Evolutionary conservation across 2,113 vertebrate species (phyloP).

Genomic region (Galeopterus variegatus): DNA sequence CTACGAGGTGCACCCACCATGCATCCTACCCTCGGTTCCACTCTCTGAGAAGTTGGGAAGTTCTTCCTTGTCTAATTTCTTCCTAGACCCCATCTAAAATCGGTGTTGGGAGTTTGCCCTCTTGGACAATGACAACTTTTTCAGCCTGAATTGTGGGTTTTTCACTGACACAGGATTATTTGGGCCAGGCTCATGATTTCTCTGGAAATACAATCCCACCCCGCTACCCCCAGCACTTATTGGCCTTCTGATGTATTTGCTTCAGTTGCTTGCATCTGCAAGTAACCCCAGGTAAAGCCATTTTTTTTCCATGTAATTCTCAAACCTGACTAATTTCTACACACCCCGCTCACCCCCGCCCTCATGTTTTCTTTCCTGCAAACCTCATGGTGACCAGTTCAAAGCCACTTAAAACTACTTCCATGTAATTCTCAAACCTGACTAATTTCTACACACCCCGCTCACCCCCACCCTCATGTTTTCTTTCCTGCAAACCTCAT

Average conservation of each 20-base stretch:
- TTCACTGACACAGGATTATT: background rate
- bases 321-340: background rate
- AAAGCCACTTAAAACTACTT: background rate
- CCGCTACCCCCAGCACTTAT: no score
- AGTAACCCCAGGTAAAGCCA: background rate
- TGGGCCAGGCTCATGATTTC: background rate
- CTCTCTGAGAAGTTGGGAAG: background rate
- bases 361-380: background rate
- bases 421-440: background rate
- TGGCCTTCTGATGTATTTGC: background rate
- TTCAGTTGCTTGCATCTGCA: background rate
- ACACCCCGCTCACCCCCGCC: no score
- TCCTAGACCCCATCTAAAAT: background rate
- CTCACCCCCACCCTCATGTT: background rate
- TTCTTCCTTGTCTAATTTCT: background rate
- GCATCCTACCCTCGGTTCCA: background rate
- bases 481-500: background rate
- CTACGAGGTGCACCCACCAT: background rate
- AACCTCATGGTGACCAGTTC: background rate
- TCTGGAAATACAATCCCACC: background rate
- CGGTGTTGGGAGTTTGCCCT: background rate
- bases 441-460: background rate
- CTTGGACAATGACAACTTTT: background rate
- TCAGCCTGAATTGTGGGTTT: background rate
- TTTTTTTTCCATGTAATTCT: background rate